Evolutionary conservation across 2,888 invertebrate genomes (phyloP).

Genomic region (Octonoba sinensis): DNA sequence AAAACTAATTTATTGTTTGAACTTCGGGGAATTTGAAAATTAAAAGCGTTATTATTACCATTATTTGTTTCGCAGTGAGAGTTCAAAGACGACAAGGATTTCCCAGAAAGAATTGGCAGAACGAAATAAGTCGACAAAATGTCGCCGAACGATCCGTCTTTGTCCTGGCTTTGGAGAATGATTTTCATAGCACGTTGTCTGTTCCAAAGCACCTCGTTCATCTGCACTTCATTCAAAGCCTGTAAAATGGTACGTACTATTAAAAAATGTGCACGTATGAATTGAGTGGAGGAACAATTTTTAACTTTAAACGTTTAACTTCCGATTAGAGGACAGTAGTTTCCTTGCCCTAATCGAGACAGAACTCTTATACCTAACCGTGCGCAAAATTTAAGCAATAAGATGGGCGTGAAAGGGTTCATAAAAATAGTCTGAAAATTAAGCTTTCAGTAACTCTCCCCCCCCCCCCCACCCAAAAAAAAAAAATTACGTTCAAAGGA

Average conservation of each 20-base stretch:
- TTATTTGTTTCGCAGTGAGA: not conserved
- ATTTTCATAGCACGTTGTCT: not conserved
- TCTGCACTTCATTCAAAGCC: conserved; percentile 34
- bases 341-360: too few relatives aligned
- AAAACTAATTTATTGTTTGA: not conserved
- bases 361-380: too few relatives aligned
- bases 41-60: not conserved
- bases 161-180: not conserved
- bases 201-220: not conserved
- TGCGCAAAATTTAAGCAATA: too few relatives aligned
- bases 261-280: too few relatives aligned
- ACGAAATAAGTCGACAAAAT: conserved; percentile 42
- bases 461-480: too few relatives aligned
- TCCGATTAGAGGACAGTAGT: too few relatives aligned
- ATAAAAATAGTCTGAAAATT: too few relatives aligned
- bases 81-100: not conserved
- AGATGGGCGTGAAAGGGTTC: too few relatives aligned
- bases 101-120: conserved; percentile 19
- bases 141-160: conserved; percentile 35
- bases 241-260: conserved; percentile 7
- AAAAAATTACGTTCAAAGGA: too few relatives aligned
- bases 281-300: too few relatives aligned
- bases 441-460: too few relatives aligned
- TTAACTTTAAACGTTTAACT: too few relatives aligned
- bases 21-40: not conserved